Percentiles rank a stretch among this genome's conserved stretches.
Evolutionary conservation across 2,797 vertebrate genomes (phyloP).

Genomic region (Pelobates cultripes): DNA sequence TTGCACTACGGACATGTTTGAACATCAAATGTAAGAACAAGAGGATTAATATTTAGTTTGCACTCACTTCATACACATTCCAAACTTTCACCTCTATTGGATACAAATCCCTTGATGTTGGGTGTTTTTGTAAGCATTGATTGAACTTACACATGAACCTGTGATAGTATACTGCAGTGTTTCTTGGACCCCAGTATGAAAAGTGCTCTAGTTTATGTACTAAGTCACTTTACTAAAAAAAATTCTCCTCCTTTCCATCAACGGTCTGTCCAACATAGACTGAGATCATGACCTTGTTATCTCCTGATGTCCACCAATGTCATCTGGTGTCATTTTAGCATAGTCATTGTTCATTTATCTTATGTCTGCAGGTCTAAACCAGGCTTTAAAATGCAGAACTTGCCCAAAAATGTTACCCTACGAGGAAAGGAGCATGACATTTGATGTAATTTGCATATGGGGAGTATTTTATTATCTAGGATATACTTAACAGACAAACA

Average conservation of each 20-base stretch:
- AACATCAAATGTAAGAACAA: not conserved
- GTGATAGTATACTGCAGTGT: not conserved
- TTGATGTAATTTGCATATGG: not conserved
- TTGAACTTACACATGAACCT: not conserved
- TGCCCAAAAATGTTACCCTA: not conserved
- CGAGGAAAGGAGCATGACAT: not conserved
- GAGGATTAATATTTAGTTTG: too few relatives aligned
- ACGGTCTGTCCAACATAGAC: not conserved
- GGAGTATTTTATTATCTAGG: not conserved
- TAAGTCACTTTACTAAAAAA: not conserved
- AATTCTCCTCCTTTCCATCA: not conserved
- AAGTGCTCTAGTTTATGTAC: not conserved
- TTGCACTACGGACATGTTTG: too few relatives aligned
- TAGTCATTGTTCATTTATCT: constrained; percentile 43
- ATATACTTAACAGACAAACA: too few relatives aligned
- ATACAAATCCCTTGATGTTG: not conserved
- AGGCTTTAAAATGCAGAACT: not conserved
- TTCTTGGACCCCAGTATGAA: not conserved
- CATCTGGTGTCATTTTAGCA: constrained; percentile 45
- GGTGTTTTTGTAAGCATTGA: not conserved
- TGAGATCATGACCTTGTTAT: constrained; percentile 23
- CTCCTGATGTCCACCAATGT: constrained; percentile 16
- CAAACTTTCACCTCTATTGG: not conserved
- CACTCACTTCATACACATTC: not conserved
- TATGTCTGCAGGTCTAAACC: not conserved